Evolutionary conservation across 2,113 vertebrate genomes (phyloP).

Genomic region (Megaceryle torquata): DNA sequence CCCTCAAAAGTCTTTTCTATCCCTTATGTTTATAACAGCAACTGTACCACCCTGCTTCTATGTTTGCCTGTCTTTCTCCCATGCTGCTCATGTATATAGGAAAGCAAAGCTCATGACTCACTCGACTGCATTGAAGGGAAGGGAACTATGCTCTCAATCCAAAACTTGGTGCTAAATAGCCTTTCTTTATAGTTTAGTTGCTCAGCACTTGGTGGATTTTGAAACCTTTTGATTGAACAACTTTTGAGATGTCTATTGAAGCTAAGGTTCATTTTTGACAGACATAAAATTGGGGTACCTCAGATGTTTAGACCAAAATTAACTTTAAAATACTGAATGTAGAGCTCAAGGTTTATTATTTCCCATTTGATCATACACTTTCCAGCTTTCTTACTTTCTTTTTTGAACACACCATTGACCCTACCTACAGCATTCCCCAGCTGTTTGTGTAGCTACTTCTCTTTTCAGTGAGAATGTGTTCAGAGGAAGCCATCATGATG

Average conservation of each 20-base stretch:
- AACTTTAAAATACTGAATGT: background rate
- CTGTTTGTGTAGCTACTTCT: background rate
- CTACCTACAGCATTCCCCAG: background rate
- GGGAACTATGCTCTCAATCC: background rate
- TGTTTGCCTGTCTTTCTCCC: background rate
- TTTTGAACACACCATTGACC: background rate
- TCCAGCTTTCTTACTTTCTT: background rate
- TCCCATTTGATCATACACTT: background rate
- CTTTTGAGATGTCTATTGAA: background rate
- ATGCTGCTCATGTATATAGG: fast-evolving
- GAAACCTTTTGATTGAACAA: background rate
- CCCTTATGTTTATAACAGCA: background rate
- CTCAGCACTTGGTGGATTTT: background rate
- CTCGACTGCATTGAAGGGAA: background rate
- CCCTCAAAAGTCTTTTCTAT: background rate
- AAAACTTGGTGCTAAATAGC: background rate
- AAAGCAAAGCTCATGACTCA: background rate
- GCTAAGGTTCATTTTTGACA: background rate
- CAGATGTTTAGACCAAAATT: background rate
- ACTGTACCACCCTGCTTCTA: background rate
- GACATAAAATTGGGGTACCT: background rate
- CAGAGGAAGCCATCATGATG: conserved; percentile 72
- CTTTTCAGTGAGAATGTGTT: background rate
- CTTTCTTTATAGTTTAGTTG: background rate
- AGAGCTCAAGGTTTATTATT: background rate